phyloP scores from a whole-genome alignment of 2,113 vertebrate genomes.

The Istiophorus platypterus region DNA sequence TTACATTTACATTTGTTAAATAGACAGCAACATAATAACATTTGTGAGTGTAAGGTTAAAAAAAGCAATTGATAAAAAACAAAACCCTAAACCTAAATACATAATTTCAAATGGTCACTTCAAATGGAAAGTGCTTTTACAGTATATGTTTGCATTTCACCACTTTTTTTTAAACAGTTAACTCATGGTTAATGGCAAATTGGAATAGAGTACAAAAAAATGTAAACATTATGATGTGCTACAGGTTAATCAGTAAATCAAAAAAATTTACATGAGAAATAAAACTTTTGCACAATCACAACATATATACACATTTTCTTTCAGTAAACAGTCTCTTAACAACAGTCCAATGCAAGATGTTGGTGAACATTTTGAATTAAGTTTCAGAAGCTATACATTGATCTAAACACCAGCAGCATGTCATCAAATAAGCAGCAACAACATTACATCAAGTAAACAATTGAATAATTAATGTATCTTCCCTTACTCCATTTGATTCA shows the following conservation, averaged over 20 bases:
- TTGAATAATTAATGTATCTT: background rate
- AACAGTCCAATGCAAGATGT: slow-evolving; percentile 56
- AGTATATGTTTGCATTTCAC: slow-evolving; percentile 53
- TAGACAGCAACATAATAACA: slow-evolving; percentile 39
- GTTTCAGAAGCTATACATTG: slow-evolving; percentile 55
- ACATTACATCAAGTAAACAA: slow-evolving; percentile 59
- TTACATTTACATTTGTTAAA: slow-evolving; percentile 44
- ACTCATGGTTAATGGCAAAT: slow-evolving; percentile 46
- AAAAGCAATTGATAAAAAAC: slow-evolving; percentile 14
- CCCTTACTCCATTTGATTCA: background rate
- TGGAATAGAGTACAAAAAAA: slow-evolving; percentile 38
- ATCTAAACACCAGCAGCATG: slow-evolving; percentile 70
- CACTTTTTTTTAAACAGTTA: slow-evolving; percentile 20
- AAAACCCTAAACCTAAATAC: background rate
- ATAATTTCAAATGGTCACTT: slow-evolving; percentile 10
- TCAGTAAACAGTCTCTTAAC: slow-evolving; percentile 32
- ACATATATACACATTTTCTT: slow-evolving; percentile 17
- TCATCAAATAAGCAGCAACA: slow-evolving; percentile 71
- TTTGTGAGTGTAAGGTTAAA: slow-evolving; percentile 19
- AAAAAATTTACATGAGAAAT: slow-evolving; percentile 17
- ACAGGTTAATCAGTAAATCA: slow-evolving; percentile 47
- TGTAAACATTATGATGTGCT: slow-evolving; percentile 71
- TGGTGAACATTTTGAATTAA: slow-evolving; percentile 16
- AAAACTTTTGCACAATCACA: slow-evolving; percentile 35
- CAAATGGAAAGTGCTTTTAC: slow-evolving; percentile 69